A percentile compares a stretch with the other conserved stretches of the same genome.
phyloP scores from a whole-genome alignment of 2,113 vertebrate species.

The Phalacrocorax pelagicus region DNA sequence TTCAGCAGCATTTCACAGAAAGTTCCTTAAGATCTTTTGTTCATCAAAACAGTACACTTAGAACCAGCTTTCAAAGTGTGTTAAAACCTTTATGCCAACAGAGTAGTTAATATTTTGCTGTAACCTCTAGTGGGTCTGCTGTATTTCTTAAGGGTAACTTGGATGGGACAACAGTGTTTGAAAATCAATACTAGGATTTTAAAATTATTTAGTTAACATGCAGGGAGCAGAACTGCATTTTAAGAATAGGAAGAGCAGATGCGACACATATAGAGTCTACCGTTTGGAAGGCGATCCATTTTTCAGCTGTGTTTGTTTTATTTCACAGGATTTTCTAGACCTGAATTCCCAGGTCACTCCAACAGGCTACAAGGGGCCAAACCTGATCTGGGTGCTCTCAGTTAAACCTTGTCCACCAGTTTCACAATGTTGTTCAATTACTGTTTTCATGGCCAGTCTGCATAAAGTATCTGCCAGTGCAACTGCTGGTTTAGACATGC shows the following conservation, averaged over 20 bases:
- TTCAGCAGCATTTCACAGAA: neutral
- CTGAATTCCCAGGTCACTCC: neutral
- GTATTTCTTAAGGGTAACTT: neutral
- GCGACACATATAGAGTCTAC: accelerated
- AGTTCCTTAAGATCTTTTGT: neutral
- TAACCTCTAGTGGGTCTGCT: neutral
- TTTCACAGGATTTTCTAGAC: neutral
- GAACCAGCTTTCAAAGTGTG: neutral
- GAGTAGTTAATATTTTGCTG: neutral
- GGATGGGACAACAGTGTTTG: neutral
- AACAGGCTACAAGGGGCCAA: neutral
- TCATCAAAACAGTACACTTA: neutral
- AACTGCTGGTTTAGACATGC: neutral
- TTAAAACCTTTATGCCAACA: neutral
- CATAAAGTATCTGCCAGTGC: neutral
- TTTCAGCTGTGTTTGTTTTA: neutral
- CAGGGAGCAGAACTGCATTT: neutral
- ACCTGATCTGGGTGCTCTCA: neutral
- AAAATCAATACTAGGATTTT: neutral
- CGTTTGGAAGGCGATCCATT: neutral
- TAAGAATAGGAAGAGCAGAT: neutral
- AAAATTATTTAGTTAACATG: neutral
- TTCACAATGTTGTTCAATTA: neutral
- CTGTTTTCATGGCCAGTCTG: neutral
- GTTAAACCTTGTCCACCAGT: neutral